Percentiles rank a stretch among this genome's conserved stretches.
Evolutionary conservation across 2,888 invertebrate genomes (phyloP).

Genomic region (Lydus trimaculatus): DNA sequence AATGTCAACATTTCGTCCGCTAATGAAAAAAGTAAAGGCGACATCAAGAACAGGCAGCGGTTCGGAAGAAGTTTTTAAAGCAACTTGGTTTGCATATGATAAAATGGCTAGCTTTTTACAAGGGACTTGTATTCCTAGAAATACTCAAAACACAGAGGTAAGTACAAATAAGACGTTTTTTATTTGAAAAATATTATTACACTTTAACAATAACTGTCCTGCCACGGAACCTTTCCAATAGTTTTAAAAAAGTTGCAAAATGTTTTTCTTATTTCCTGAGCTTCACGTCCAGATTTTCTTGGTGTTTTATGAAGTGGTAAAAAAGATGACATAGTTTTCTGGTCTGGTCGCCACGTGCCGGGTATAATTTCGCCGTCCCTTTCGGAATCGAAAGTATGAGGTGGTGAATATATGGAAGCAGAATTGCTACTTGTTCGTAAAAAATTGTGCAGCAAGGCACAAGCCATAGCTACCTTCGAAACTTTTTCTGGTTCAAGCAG

Average conservation of each 20-base stretch:
- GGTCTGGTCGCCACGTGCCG: too few relatives aligned
- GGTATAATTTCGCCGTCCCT: too few relatives aligned
- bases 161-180: conserved; percentile 12
- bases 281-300: conserved; percentile 23
- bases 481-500: background rate
- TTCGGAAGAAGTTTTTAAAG: conserved; percentile 18
- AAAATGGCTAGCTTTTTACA: conserved; percentile 23
- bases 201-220: conserved; percentile 18
- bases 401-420: too few relatives aligned
- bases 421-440: too few relatives aligned
- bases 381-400: too few relatives aligned
- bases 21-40: conserved; percentile 50
- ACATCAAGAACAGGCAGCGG: conserved; percentile 1
- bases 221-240: conserved; percentile 26
- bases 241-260: conserved; percentile 25
- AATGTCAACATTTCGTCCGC: conserved; percentile 62
- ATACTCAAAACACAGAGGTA: conserved; percentile 14
- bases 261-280: conserved; percentile 23
- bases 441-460: too few relatives aligned
- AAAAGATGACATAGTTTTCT: too few relatives aligned
- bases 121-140: conserved; percentile 9
- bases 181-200: conserved; percentile 12
- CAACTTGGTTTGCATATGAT: conserved; percentile 21
- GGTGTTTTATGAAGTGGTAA: too few relatives aligned
- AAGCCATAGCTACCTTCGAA: too few relatives aligned